These are phyloP conservation scores for Paralichthys olivaceus DNA, from an alignment of 2,113 vertebrate genomes.

Conservation along the genomic window DNA sequence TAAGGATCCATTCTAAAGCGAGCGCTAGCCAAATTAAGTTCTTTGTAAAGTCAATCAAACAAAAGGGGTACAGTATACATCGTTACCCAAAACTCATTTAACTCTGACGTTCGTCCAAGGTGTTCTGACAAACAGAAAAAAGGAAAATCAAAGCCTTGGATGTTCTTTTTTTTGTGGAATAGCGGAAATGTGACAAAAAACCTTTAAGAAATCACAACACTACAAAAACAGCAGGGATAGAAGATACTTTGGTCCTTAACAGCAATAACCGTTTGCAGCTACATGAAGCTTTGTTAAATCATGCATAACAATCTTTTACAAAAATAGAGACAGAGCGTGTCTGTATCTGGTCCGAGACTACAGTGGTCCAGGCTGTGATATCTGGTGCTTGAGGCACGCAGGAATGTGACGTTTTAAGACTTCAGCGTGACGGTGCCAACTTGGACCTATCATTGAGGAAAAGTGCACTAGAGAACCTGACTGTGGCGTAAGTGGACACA, in stretches of 20 bases:
- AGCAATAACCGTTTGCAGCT: slow-evolving; percentile 78
- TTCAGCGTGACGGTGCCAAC: slow-evolving; percentile 58
- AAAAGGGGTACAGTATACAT: slow-evolving; percentile 51
- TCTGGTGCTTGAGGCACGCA: slow-evolving; percentile 65
- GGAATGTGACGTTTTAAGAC: slow-evolving; percentile 80
- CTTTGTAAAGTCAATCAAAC: slow-evolving; percentile 59
- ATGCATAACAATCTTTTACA: slow-evolving; percentile 76
- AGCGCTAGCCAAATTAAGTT: slow-evolving; percentile 56
- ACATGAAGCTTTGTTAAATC: slow-evolving; percentile 73
- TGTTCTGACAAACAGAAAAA: slow-evolving; percentile 26
- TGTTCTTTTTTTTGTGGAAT: slow-evolving; percentile 10
- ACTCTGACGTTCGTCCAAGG: slow-evolving; percentile 47
- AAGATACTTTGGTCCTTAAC: slow-evolving; percentile 81
- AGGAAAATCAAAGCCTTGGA: slow-evolving; percentile 15
- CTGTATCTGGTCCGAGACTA: slow-evolving; percentile 68
- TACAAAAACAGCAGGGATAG: slow-evolving; percentile 59
- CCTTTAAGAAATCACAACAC: slow-evolving; percentile 42
- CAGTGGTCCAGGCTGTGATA: slow-evolving; percentile 59
- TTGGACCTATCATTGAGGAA: slow-evolving; percentile 54
- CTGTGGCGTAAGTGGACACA: slow-evolving; percentile 34
- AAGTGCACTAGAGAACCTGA: slow-evolving; percentile 71
- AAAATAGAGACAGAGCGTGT: slow-evolving; percentile 71
- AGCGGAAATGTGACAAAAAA: slow-evolving; percentile 40
- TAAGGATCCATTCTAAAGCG: slow-evolving; percentile 63
- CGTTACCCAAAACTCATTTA: slow-evolving; percentile 36